Conservation (phyloP, 2,888 invertebrate species). For the Thereva unica region DNA sequence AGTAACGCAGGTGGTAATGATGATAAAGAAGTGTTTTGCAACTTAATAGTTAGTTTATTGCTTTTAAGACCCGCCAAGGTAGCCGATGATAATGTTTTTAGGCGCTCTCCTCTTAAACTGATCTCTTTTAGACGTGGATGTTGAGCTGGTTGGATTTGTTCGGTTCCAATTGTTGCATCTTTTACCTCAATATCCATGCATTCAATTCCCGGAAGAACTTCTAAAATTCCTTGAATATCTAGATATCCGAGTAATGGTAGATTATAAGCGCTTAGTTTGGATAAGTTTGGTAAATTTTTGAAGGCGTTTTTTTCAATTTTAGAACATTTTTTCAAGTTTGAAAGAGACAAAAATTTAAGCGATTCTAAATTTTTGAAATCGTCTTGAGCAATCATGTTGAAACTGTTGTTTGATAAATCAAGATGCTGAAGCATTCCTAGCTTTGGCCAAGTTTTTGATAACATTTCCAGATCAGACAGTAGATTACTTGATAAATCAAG, state of each 20-base stretch:
- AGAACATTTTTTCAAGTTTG: conserved; percentile 69
- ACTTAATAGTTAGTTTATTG: conserved; percentile 69
- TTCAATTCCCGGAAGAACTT: conserved; percentile 73
- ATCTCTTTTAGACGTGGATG: conserved; percentile 78
- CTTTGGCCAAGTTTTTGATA: conserved; percentile 71
- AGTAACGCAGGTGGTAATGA: conserved; percentile 79
- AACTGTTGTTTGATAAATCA: conserved; percentile 84
- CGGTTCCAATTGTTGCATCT: conserved; percentile 78
- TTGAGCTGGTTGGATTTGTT: conserved; percentile 76
- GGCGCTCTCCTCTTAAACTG: conserved; percentile 73
- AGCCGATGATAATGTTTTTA: conserved; percentile 79
- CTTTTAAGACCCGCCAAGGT: conserved; percentile 81
- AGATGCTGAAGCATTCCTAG: conserved; percentile 72
- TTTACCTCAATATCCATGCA: conserved; percentile 83
- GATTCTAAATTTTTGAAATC: conserved; percentile 75
- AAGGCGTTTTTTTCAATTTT: conserved; percentile 84
- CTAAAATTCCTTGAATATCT: conserved; percentile 84
- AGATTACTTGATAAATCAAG: conserved; percentile 78
- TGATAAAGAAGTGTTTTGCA: conserved; percentile 80
- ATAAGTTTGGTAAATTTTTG: conserved; percentile 70
- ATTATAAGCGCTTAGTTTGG: conserved; percentile 71
- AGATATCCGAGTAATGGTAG: conserved; percentile 81
- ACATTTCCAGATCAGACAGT: conserved; percentile 64
- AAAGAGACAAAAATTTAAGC: conserved; percentile 68
- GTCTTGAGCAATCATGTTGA: conserved; percentile 73